phyloP scores from a whole-genome alignment of 1,140 invertebrate genomes.

The Ladona fulva region DNA sequence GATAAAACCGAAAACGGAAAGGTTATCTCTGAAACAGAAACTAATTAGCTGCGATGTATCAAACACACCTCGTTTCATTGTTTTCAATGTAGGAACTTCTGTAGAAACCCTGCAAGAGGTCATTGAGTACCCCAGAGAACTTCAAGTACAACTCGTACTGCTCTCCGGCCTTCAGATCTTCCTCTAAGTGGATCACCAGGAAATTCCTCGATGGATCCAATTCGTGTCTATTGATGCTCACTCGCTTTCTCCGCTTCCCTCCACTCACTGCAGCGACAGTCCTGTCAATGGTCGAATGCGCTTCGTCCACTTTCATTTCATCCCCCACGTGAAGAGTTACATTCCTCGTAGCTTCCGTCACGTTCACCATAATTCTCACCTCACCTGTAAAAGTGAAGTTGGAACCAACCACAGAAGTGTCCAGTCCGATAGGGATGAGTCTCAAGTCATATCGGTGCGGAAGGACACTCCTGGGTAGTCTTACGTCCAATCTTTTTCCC shows the following conservation, averaged over 20 bases:
- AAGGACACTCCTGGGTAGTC: constrained; percentile 52
- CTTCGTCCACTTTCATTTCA: constrained; percentile 25
- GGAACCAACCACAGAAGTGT: constrained; percentile 20
- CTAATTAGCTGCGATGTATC: no score
- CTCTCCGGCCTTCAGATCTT: constrained; percentile 43
- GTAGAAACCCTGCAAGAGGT: constrained; percentile 78
- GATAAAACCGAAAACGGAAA: no score
- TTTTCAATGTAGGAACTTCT: constrained; percentile 67
- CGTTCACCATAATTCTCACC: constrained; percentile 56
- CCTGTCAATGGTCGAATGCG: constrained; percentile 22
- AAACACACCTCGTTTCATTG: constrained; percentile 55
- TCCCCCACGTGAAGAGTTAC: constrained; percentile 62
- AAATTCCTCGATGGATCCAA: constrained; percentile 63
- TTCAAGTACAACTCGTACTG: constrained; percentile 59
- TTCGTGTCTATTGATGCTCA: constrained; percentile 29
- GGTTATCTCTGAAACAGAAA: no score
- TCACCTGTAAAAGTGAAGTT: constrained; percentile 71
- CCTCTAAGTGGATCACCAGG: constrained; percentile 53
- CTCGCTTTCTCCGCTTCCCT: constrained; percentile 17
- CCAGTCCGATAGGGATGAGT: constrained; percentile 58
- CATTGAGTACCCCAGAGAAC: constrained; percentile 60
- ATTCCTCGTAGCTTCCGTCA: constrained; percentile 53
- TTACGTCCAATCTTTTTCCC: constrained; percentile 45
- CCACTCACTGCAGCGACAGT: constrained; percentile 24
- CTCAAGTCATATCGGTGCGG: constrained; percentile 59